phyloP scores from a whole-genome alignment of 2,797 vertebrate genomes.

The Danio aesculapii region DNA sequence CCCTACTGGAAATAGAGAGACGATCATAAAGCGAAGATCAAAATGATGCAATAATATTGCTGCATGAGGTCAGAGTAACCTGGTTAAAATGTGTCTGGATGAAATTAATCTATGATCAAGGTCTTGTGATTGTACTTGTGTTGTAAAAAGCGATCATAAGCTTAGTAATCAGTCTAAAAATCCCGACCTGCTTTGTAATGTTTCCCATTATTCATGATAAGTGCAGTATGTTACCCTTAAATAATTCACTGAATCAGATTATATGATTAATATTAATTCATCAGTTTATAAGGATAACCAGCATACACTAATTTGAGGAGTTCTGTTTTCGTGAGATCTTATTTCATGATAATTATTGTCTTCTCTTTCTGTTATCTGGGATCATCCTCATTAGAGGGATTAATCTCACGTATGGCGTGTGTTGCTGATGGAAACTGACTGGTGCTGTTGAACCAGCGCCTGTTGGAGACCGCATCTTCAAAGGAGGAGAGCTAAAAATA shows the following conservation, averaged over 20 bases:
- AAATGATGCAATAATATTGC: not conserved
- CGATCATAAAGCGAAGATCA: not conserved
- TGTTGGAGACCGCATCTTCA: constrained; percentile 58
- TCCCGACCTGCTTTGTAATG: not conserved
- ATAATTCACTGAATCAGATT: not conserved
- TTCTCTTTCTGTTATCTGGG: constrained; percentile 1
- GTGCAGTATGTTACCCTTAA: not conserved
- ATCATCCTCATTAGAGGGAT: constrained; percentile 23
- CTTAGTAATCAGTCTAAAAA: constrained; percentile 5
- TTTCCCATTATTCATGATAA: not conserved
- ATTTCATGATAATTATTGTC: constrained; percentile 22
- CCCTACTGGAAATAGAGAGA: no score
- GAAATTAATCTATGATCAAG: not conserved
- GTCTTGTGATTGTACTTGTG: not conserved
- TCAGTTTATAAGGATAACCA: not conserved
- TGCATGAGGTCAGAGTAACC: not conserved
- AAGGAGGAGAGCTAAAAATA: constrained; percentile 76
- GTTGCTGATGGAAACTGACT: constrained; percentile 14
- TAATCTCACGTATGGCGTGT: not conserved
- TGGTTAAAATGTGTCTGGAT: not conserved
- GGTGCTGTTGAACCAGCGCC: constrained; percentile 45
- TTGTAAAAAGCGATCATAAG: not conserved
- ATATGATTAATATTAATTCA: not conserved
- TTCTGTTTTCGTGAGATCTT: not conserved
- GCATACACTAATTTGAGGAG: not conserved